These are phyloP conservation scores for Pygoscelis adeliae DNA, from an alignment of 2,113 vertebrate species.

Conservation along the genomic window DNA sequence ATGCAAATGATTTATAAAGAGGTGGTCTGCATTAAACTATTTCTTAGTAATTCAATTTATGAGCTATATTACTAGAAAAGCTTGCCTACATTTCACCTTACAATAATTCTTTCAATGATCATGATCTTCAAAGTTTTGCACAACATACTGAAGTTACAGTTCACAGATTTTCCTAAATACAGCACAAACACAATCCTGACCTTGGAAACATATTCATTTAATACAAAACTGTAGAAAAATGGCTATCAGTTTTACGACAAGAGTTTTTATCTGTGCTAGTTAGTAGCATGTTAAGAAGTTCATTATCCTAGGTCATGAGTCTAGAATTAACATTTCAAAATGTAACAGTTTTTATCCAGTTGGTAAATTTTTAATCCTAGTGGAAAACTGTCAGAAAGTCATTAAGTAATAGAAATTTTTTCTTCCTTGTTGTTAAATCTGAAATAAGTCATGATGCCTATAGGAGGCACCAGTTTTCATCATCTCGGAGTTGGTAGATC, in stretches of 20 bases:
- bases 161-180: background rate
- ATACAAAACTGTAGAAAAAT: background rate
- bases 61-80: background rate
- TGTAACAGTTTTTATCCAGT: background rate
- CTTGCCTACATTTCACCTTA: background rate
- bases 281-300: background rate
- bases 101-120: background rate
- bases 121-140: background rate
- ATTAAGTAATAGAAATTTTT: background rate
- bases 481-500: background rate
- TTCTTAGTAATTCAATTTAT: background rate
- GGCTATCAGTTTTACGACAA: rapidly evolving
- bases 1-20: background rate
- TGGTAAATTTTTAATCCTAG: background rate
- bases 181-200: background rate
- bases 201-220: background rate
- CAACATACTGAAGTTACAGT: background rate
- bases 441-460: background rate
- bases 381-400: background rate
- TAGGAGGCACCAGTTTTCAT: background rate
- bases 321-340: background rate
- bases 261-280: background rate
- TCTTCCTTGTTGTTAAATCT: background rate
- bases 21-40: background rate
- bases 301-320: background rate